Conservation (phyloP, 2,888 invertebrate species). For the Lacanobia wlatinum region DNA sequence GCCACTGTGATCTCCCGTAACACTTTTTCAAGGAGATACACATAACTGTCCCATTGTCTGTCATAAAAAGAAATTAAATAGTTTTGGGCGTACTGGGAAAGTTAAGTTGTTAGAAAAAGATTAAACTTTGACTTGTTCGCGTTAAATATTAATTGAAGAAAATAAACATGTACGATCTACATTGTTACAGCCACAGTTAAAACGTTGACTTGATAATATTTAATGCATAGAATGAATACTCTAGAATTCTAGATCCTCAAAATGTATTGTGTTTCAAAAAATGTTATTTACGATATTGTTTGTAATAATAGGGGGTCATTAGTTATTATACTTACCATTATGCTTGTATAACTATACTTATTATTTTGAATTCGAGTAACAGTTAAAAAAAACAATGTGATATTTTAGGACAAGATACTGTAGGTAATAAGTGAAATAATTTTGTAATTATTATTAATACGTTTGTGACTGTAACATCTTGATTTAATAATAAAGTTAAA, state of each 20-base stretch:
- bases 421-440: neutral
- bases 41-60: neutral
- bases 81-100: neutral
- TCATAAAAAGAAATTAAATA: neutral
- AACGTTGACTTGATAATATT: neutral
- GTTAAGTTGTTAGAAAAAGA: constrained; percentile 25
- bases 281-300: too few species aligned
- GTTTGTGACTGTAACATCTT: constrained; percentile 2
- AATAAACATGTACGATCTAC: neutral
- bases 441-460: neutral
- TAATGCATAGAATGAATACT: too few species aligned
- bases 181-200: constrained; percentile 12
- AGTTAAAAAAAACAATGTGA: neutral
- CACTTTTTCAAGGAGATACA: constrained; percentile 13
- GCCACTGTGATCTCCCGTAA: constrained; percentile 42
- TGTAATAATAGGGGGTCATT: too few species aligned
- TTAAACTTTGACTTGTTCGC: constrained; percentile 44
- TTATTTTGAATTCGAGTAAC: neutral
- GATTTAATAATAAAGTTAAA: too few species aligned
- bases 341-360: neutral
- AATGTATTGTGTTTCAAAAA: too few species aligned
- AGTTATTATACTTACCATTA: neutral
- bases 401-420: neutral
- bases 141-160: neutral
- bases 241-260: too few species aligned